phyloP scores from a whole-genome alignment of 2,797 vertebrate genomes.

The Rhadinocentrus ornatus region DNA sequence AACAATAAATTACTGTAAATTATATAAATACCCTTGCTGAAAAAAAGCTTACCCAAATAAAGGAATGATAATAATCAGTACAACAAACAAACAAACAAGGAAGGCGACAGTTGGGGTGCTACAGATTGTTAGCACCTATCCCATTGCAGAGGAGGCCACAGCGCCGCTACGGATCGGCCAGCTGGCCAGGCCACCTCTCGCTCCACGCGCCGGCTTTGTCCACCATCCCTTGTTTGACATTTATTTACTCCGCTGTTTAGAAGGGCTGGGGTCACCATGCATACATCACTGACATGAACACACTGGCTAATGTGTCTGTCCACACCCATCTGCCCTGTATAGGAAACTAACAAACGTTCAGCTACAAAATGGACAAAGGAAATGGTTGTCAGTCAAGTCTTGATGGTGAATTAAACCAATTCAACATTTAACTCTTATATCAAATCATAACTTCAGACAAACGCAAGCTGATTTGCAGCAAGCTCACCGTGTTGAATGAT shows the following conservation, averaged over 20 bases:
- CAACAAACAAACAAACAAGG: no score
- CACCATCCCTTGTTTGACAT: slow-evolving; percentile 80
- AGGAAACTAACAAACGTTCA: slow-evolving; percentile 22
- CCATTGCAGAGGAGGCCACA: slow-evolving; percentile 49
- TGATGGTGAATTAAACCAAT: not conserved
- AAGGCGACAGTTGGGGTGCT: not conserved
- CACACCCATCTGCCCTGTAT: slow-evolving; percentile 48
- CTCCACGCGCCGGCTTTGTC: slow-evolving; percentile 82
- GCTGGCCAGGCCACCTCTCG: slow-evolving; percentile 59
- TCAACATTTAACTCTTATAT: not conserved
- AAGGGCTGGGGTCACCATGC: slow-evolving; percentile 71
- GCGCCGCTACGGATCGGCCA: slow-evolving; percentile 49
- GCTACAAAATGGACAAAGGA: slow-evolving; percentile 1
- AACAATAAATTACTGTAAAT: not conserved
- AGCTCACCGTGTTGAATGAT: not conserved
- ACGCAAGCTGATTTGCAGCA: not conserved
- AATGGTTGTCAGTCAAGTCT: slow-evolving; percentile 2
- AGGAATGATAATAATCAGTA: not conserved
- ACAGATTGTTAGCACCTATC: slow-evolving; percentile 47
- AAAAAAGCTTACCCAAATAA: not conserved
- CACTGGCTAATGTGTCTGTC: slow-evolving; percentile 52
- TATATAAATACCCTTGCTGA: not conserved
- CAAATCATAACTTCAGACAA: not conserved
- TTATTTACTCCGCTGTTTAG: slow-evolving; percentile 83
- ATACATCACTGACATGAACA: slow-evolving; percentile 75